Conservation (phyloP, 2,888 invertebrate genomes). For the Parnassius glacialis region DNA sequence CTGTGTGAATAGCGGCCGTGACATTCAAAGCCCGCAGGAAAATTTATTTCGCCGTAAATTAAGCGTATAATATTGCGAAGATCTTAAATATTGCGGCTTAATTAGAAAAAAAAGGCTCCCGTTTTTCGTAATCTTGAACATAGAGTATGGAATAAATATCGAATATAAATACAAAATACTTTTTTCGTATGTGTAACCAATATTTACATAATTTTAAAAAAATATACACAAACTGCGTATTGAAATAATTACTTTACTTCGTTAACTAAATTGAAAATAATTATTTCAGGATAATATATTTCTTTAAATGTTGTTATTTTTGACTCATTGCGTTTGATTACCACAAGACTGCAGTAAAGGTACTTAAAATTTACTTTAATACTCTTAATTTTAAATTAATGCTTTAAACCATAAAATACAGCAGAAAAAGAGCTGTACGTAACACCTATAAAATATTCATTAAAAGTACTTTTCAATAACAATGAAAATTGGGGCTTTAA, state of each 20-base stretch:
- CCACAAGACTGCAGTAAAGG: no score
- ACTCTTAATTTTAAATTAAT: no score
- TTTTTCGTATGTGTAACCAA: background rate
- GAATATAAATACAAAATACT: background rate
- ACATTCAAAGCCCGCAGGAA: conserved; percentile 8
- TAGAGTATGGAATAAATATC: conserved; percentile 5
- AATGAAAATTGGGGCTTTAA: background rate
- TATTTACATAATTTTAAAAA: no score
- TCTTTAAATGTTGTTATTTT: no score
- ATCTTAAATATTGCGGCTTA: conserved; percentile 24
- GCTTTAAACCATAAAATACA: no score
- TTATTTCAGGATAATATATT: no score
- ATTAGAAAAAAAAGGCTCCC: conserved; percentile 21
- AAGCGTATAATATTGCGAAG: conserved; percentile 22
- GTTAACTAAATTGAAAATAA: no score
- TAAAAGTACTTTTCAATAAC: no score
- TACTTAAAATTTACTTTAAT: no score
- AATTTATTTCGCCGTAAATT: conserved; percentile 26
- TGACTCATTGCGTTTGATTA: no score
- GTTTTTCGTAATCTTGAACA: conserved; percentile 7
- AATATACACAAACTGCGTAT: no score
- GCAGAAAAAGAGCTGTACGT: background rate
- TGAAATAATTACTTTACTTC: no score
- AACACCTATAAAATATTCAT: background rate
- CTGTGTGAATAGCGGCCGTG: conserved; percentile 15